Percentiles rank a stretch among this genome's conserved stretches.
phyloP scores from a whole-genome alignment of 1,140 invertebrate species.

The Laodelphax striatellus region DNA sequence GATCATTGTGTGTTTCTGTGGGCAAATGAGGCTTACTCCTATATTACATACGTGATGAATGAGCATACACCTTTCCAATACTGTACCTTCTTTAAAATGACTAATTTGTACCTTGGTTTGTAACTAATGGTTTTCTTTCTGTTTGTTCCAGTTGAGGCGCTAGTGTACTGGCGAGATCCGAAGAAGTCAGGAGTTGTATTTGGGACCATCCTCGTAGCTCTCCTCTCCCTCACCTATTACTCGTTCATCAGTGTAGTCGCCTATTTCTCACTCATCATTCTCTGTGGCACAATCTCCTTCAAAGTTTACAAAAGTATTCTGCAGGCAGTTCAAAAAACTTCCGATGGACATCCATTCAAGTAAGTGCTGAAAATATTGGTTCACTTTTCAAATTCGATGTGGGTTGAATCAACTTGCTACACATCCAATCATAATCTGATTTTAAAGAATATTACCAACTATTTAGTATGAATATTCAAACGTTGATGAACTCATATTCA shows the following conservation, averaged over 20 bases:
- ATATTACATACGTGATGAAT: no score
- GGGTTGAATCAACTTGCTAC: no score
- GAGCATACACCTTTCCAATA: no score
- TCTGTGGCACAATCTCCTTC: slow-evolving; percentile 78
- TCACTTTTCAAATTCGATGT: no score
- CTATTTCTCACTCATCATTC: slow-evolving; percentile 72
- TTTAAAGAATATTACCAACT: no score
- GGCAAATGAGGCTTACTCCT: no score
- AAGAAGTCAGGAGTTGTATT: slow-evolving; percentile 89
- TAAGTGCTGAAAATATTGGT: slow-evolving; percentile 49
- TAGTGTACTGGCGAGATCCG: slow-evolving; percentile 94
- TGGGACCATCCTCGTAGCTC: slow-evolving; percentile 69
- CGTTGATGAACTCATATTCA: no score
- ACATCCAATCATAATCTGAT: no score
- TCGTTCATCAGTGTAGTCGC: slow-evolving; percentile 92
- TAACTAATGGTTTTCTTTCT: slow-evolving; percentile 17
- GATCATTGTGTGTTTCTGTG: no score
- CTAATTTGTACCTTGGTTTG: no score
- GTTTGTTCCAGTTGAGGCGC: slow-evolving; percentile 71
- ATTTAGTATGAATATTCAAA: no score
- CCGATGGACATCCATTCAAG: slow-evolving; percentile 96
- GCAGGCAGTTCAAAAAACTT: slow-evolving; percentile 92
- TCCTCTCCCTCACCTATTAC: slow-evolving; percentile 86
- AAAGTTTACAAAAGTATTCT: slow-evolving; percentile 92
- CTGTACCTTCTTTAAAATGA: no score